Conservation (phyloP, 2,888 invertebrate species). For the Tenthredo mesomela region DNA sequence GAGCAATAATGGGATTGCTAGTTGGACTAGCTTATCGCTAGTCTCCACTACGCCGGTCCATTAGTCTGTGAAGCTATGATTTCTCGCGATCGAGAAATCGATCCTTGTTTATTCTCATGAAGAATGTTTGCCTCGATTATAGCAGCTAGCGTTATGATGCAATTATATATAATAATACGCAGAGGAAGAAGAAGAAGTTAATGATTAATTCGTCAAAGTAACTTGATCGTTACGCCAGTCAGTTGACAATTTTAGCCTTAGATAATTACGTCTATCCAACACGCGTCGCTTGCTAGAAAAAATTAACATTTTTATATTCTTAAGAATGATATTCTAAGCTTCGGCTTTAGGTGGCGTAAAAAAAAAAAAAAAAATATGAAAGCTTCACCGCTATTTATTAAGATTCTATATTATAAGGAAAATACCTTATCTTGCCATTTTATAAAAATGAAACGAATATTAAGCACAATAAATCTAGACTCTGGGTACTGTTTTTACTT, state of each 20-base stretch:
- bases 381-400: constrained; percentile 50
- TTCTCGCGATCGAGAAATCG: constrained; percentile 13
- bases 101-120: constrained; percentile 13
- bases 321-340: constrained; percentile 61
- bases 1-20: constrained; percentile 63
- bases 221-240: constrained; percentile 41
- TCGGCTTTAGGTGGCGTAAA: constrained; percentile 63
- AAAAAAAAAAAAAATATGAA: constrained; percentile 40
- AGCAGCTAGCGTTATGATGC: constrained; percentile 30
- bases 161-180: constrained; percentile 16
- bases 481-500: constrained; percentile 36
- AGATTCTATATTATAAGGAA: constrained; percentile 46
- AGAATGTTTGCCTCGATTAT: constrained; percentile 36
- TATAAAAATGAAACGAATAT: constrained; percentile 41
- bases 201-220: constrained; percentile 45
- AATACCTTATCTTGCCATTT: constrained; percentile 57
- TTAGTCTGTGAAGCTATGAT: constrained; percentile 53
- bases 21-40: constrained; percentile 72
- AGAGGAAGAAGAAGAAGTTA: not conserved
- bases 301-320: constrained; percentile 57
- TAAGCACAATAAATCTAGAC: constrained; percentile 52
- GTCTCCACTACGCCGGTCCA: constrained; percentile 75
- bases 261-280: constrained; percentile 53
- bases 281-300: constrained; percentile 59
- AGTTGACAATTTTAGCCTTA: constrained; percentile 50